phyloP scores from a whole-genome alignment of 2,113 vertebrate genomes.

The Oreamnos americanus region DNA sequence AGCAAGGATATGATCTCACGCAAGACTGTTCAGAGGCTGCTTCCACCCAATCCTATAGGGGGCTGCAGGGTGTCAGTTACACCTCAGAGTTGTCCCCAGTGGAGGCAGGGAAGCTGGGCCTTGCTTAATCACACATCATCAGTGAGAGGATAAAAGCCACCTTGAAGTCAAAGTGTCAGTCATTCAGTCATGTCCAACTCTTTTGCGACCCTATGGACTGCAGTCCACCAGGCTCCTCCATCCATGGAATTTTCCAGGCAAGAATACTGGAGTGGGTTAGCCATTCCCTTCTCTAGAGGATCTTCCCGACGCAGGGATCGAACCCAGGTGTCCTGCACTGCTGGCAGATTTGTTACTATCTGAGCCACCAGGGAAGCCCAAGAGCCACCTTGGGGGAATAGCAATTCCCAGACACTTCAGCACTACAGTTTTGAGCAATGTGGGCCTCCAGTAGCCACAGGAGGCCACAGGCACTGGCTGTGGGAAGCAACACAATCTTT shows the following conservation, averaged over 20 bases:
- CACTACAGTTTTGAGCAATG: background rate
- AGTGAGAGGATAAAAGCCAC: background rate
- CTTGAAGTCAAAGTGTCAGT: background rate
- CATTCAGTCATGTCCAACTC: background rate
- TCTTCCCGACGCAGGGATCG: background rate
- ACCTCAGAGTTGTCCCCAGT: background rate
- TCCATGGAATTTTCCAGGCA: background rate
- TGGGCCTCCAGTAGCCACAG: background rate
- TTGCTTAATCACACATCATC: background rate
- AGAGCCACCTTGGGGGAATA: too few species aligned
- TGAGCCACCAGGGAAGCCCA: background rate
- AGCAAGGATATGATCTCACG: background rate
- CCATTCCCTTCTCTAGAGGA: background rate
- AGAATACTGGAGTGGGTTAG: background rate
- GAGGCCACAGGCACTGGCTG: background rate
- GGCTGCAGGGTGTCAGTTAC: too few species aligned
- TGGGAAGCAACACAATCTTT: background rate
- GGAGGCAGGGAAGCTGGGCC: background rate
- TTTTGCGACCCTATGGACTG: background rate
- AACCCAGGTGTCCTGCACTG: background rate
- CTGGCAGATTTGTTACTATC: background rate
- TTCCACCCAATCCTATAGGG: background rate
- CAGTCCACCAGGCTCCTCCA: background rate
- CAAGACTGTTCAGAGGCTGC: background rate
- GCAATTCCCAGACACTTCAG: background rate